These are phyloP conservation scores for Pelagia noctiluca DNA, from an alignment of 30 jellyfish, hydroid and myxozoan genomes.

Conservation along the genomic window DNA sequence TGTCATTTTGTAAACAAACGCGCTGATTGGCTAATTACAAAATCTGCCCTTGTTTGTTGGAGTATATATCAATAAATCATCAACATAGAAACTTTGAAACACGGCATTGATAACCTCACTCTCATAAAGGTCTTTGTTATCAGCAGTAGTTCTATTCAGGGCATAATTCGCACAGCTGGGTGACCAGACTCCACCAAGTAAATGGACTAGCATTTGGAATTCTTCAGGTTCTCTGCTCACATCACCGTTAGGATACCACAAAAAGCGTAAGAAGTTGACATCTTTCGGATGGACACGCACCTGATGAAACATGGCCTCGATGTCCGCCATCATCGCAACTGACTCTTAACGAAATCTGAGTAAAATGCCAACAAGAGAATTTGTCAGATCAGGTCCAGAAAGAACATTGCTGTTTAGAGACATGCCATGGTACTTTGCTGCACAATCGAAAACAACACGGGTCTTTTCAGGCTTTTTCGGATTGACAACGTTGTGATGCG, in stretches of 20 bases:
- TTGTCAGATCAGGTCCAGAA: conserved; percentile 70
- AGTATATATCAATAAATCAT: conserved; percentile 48
- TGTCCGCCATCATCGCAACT: conserved; percentile 67
- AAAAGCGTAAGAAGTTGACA: conserved; percentile 46
- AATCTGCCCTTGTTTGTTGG: too few species aligned
- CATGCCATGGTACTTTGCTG: conserved; percentile 50
- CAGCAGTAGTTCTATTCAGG: conserved; percentile 46
- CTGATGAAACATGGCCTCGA: conserved; percentile 71
- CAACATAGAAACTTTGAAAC: conserved; percentile 59
- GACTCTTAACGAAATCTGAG: conserved; percentile 48
- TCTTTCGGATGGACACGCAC: conserved; percentile 61
- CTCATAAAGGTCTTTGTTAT: conserved; percentile 21
- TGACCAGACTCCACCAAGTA: conserved; percentile 56
- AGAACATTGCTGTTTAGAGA: conserved; percentile 46
- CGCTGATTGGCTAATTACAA: too few species aligned
- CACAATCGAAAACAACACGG: conserved; percentile 62
- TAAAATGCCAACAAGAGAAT: conserved; percentile 58
- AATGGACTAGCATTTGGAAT: conserved; percentile 69
- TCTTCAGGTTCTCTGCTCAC: conserved; percentile 4
- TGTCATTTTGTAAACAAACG: too few species aligned
- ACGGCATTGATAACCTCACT: conserved; percentile 20
- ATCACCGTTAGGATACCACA: conserved; percentile 70
- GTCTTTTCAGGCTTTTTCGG: conserved; percentile 69
- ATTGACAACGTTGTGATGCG: conserved; percentile 60
- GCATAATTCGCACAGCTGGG: conserved; percentile 72